phyloP scores from a whole-genome alignment of 1,140 invertebrate species.

The Rhagoletis pomonella region DNA sequence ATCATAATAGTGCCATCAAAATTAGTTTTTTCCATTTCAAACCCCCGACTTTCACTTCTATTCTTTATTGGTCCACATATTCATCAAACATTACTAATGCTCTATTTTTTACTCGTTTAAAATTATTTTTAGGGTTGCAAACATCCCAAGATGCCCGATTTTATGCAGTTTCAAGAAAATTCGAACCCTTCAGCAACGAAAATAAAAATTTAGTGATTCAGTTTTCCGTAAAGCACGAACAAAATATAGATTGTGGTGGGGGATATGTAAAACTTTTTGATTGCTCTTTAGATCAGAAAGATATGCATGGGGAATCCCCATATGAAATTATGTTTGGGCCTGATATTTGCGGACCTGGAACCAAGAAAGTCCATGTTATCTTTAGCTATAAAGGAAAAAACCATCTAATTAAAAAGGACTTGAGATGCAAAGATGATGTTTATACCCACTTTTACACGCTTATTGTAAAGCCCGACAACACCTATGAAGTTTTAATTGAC shows the following conservation, averaged over 20 bases:
- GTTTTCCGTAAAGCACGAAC: conserved; percentile 99
- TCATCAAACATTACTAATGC: no score
- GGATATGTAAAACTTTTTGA: conserved; percentile 98
- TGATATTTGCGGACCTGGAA: conserved; percentile 98
- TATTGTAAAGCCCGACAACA: conserved; percentile 96
- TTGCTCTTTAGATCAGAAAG: conserved; percentile 90
- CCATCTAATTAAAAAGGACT: conserved; percentile 96
- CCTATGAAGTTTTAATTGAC: conserved; percentile 98
- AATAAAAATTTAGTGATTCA: conserved; percentile 95
- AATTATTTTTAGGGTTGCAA: conserved; percentile 86
- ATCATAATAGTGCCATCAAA: no score
- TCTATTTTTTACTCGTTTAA: no score
- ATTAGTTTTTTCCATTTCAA: no score
- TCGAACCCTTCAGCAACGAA: conserved; percentile 94
- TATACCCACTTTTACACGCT: conserved; percentile 99
- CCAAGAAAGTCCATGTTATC: conserved; percentile 99
- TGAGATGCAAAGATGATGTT: conserved; percentile 95
- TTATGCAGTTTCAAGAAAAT: conserved; percentile 96
- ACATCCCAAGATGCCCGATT: conserved; percentile 98
- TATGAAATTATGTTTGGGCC: conserved; percentile 99
- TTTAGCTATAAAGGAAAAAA: conserved; percentile 99
- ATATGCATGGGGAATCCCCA: conserved; percentile 97
- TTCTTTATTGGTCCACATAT: no score
- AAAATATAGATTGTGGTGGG: conserved; percentile 99
- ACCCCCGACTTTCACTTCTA: no score